Base-by-base conservation (phyloP, 2,888 invertebrate genomes). In the Dyspetes luteomarginatus region DNA sequence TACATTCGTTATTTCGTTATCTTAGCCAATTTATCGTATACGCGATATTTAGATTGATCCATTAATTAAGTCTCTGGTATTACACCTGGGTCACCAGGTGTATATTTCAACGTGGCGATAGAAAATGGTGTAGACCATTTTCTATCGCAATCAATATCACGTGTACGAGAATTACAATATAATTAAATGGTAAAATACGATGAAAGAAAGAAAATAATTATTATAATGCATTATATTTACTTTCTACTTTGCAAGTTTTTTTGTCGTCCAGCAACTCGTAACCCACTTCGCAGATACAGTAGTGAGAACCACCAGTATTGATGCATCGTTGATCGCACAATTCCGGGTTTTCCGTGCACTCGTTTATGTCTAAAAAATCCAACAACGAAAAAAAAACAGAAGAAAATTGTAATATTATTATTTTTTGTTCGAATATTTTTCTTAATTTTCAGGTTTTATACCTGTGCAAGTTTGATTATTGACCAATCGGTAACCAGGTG, bases 291-390 rank as follows among this genome's bases (percentile, higher is more conserved):
- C 97, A 97, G 2, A 88, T 87, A 84, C 97, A 97, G 2, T 84
- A 88, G 86, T 94, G 96, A 0, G 94, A 93, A 0, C 95, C 95
- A 0, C 91, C 89, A 0, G 85, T 91, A 83, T 96, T 96, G 0
- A 91, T 85, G 86, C 97, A 97, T 9, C 88, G 91, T 82, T 97
- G 97, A 65, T 95, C 95, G 87, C 97, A 97, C 4, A 93, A 91
- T 0, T 96, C 96, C 80, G 93, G 93, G 0, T 91, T 89, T 41
- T 93, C 90, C 17, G 12, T 4, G 84, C 96, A 96, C 86, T 96
- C 95, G 87, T 96, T 92, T 2, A 95, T 92, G 85, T 95, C 95
- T 81, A 91, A 55, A 73, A n/a, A n/a, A n/a, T n/a, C n/a, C n/a
- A n/a, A n/a, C n/a, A 28, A 62, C 24, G 19, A 26, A 28, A 55